These are phyloP conservation scores for Chanos chanos DNA, from an alignment of 2,797 vertebrate species.

Conservation along the genomic window DNA sequence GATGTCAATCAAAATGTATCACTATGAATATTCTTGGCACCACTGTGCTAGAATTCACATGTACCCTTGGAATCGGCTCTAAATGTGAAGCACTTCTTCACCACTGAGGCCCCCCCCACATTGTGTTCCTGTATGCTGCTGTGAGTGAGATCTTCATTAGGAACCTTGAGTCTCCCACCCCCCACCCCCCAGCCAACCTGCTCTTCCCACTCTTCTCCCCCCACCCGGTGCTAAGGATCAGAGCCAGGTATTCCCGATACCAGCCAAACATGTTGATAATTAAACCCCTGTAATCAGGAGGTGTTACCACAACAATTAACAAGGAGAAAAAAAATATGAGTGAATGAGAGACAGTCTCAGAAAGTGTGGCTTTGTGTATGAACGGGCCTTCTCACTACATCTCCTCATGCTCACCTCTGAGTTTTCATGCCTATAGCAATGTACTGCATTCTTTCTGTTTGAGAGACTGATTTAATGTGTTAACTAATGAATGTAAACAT, in stretches of 20 bases:
- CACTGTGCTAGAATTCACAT: slow-evolving; percentile 74
- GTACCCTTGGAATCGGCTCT: slow-evolving; percentile 53
- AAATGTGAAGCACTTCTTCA: slow-evolving; percentile 67
- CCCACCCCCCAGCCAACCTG: not conserved
- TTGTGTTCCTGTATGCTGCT: slow-evolving; percentile 52
- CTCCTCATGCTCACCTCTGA: slow-evolving; percentile 1
- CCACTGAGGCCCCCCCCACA: slow-evolving; percentile 60
- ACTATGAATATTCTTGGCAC: slow-evolving; percentile 67
- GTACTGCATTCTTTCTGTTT: no score
- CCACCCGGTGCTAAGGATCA: slow-evolving; percentile 29
- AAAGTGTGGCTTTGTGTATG: slow-evolving; percentile 44
- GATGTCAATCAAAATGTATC: slow-evolving; percentile 78
- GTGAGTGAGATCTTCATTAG: slow-evolving; percentile 61
- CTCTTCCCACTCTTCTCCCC: slow-evolving; percentile 11
- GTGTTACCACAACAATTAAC: slow-evolving; percentile 84
- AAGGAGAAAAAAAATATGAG: slow-evolving; percentile 58
- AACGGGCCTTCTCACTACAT: slow-evolving; percentile 30
- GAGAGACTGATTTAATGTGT: no score
- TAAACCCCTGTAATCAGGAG: slow-evolving; percentile 76
- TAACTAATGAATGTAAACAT: no score
- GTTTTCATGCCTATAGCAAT: no score
- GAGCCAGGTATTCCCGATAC: slow-evolving; percentile 71
- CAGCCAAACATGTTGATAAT: slow-evolving; percentile 81
- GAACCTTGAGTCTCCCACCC: slow-evolving; percentile 38
- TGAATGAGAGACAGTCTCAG: slow-evolving; percentile 28